Percentiles rank a stretch among this genome's conserved stretches.
Conservation (phyloP, 2,113 vertebrate species). For the Percopsis transmontana region DNA sequence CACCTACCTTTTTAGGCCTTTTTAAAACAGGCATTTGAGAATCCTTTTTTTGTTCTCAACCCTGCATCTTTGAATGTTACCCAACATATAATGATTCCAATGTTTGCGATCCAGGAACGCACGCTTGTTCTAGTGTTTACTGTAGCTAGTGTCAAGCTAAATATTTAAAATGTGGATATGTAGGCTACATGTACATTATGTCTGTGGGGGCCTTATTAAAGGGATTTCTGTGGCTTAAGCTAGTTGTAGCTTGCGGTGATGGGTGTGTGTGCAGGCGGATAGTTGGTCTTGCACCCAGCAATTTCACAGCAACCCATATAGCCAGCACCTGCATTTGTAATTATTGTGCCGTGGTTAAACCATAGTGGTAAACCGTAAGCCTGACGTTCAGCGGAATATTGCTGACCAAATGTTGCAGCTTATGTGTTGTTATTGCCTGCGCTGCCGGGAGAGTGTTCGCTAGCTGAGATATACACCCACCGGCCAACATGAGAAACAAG, state of each 20-base stretch:
- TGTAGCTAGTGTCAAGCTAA: slow-evolving; percentile 59
- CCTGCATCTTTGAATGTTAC: background rate
- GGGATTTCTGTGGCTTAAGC: slow-evolving; percentile 39
- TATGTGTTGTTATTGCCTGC: no score
- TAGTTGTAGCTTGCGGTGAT: slow-evolving; percentile 44
- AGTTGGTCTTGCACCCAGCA: slow-evolving; percentile 56
- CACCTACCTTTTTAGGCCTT: no score
- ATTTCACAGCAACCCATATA: slow-evolving; percentile 19
- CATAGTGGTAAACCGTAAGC: no score
- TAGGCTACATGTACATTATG: slow-evolving; percentile 48
- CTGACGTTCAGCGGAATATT: no score
- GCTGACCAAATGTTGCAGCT: no score
- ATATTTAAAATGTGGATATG: slow-evolving; percentile 25
- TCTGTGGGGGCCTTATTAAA: slow-evolving; percentile 57
- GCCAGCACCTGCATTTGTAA: no score
- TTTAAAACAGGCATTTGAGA: no score
- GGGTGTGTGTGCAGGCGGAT: slow-evolving; percentile 43
- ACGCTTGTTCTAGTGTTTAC: slow-evolving; percentile 56
- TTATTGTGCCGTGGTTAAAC: no score
- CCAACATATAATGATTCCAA: slow-evolving; percentile 24
- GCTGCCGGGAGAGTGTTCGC: no score
- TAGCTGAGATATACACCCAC: no score
- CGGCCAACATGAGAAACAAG: background rate
- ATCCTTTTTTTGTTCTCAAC: no score
- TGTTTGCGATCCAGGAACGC: slow-evolving; percentile 35